These are phyloP conservation scores for Numenius phaeopus DNA, from an alignment of 2,797 vertebrate species.

Conservation along the genomic window DNA sequence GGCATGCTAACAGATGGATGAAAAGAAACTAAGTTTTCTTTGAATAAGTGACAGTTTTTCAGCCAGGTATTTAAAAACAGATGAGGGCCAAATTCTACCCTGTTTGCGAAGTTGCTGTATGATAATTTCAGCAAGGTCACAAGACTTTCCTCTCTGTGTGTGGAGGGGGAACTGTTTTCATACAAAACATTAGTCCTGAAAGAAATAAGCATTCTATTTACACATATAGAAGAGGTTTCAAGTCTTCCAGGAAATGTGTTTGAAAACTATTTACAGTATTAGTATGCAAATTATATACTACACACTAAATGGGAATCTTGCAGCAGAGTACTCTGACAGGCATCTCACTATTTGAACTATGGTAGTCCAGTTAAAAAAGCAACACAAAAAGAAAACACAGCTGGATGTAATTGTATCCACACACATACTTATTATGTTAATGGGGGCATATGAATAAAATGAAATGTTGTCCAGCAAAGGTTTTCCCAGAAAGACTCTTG, in stretches of 20 bases:
- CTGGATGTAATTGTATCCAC: conserved; percentile 63
- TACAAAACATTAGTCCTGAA: not conserved
- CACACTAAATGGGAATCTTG: conserved; percentile 37
- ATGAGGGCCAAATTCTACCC: not conserved
- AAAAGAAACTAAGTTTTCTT: not conserved
- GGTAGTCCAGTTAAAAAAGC: conserved; percentile 42
- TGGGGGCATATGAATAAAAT: conserved; percentile 20
- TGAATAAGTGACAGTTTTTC: not conserved
- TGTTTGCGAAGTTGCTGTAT: not conserved
- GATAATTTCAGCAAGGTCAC: not conserved
- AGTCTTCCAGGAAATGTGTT: conserved; percentile 58
- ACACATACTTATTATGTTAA: conserved; percentile 58
- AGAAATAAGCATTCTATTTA: conserved; percentile 27
- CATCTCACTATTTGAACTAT: conserved; percentile 45
- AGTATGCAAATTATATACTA: conserved; percentile 70
- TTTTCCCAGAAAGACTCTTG: conserved; percentile 27
- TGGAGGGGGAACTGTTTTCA: not conserved
- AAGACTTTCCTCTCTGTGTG: not conserved
- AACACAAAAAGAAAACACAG: conserved; percentile 59
- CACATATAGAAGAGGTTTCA: not conserved
- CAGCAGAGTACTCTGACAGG: conserved; percentile 29
- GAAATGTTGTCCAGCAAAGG: conserved; percentile 52
- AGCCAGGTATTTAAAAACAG: not conserved
- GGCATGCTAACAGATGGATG: not conserved
- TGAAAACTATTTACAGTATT: conserved; percentile 66